A percentile compares a stretch with the other conserved stretches of the same genome.
Conservation (phyloP, 1,140 invertebrate species). For the Pantala flavescens region DNA sequence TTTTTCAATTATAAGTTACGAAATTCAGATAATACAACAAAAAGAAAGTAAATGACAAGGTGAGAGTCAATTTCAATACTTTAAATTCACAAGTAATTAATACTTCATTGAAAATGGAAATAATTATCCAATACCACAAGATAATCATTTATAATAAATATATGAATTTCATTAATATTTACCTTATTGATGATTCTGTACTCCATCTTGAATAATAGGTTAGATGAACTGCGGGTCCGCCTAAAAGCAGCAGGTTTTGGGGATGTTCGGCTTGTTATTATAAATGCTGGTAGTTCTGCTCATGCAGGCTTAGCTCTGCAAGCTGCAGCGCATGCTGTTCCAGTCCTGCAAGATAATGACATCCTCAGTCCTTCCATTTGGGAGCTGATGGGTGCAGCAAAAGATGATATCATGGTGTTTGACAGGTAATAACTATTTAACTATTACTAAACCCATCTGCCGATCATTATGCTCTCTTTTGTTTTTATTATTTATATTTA, state of each 20-base stretch:
- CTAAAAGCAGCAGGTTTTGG: conserved; percentile 28
- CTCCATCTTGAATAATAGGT: conserved; percentile 22
- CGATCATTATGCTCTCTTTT: neutral
- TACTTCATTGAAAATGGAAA: too few relatives aligned
- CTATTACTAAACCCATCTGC: neutral
- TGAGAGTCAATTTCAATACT: too few relatives aligned
- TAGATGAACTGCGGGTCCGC: conserved; percentile 28
- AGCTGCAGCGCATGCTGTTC: conserved; percentile 22
- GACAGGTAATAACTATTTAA: conserved; percentile 27
- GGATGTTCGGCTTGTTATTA: conserved; percentile 28
- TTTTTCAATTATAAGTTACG: too few relatives aligned
- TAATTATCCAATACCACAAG: too few relatives aligned
- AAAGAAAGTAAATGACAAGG: too few relatives aligned
- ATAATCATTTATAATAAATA: too few relatives aligned
- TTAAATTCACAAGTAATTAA: too few relatives aligned
- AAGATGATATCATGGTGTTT: conserved; percentile 31
- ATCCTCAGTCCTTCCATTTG: conserved; percentile 25
- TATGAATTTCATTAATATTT: too few relatives aligned
- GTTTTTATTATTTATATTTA: too few relatives aligned
- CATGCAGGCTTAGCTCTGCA: conserved; percentile 18
- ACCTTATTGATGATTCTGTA: too few relatives aligned
- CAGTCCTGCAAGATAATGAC: conserved; percentile 27
- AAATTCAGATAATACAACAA: too few relatives aligned
- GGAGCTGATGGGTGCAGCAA: conserved; percentile 27
- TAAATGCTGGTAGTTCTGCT: conserved; percentile 22